Evolutionary conservation across 1,140 invertebrate species (phyloP).

Genomic region (Musca vetustissima): DNA sequence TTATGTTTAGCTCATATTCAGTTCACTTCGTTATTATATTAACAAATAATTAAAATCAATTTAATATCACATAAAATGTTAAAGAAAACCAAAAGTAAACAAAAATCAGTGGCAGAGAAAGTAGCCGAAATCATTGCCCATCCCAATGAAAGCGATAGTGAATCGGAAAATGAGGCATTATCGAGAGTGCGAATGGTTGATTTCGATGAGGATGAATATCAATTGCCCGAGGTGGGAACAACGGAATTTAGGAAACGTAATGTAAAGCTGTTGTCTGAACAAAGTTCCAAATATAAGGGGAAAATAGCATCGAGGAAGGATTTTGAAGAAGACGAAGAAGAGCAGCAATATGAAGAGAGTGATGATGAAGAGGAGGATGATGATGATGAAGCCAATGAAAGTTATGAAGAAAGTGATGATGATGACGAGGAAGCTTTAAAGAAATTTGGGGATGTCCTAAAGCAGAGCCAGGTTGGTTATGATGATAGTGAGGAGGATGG

Average conservation of each 20-base stretch:
- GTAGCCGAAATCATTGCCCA: slow-evolving; percentile 30
- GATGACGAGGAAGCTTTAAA: slow-evolving; percentile 5
- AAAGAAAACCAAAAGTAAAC: slow-evolving; percentile 40
- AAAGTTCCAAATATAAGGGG: slow-evolving; percentile 73
- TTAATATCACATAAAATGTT: too few species aligned
- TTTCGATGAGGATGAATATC: slow-evolving; percentile 58
- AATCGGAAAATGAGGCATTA: slow-evolving; percentile 37
- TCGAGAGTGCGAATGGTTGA: slow-evolving; percentile 35
- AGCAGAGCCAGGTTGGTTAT: slow-evolving; percentile 31
- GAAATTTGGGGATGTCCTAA: slow-evolving; percentile 7
- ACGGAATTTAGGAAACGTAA: slow-evolving; percentile 68
- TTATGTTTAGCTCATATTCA: too few species aligned
- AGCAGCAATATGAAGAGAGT: background rate
- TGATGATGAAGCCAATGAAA: slow-evolving; percentile 25
- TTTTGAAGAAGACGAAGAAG: slow-evolving; percentile 41
- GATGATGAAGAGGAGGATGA: slow-evolving; percentile 26
- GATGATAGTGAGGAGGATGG: slow-evolving; percentile 42
- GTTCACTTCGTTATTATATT: too few species aligned
- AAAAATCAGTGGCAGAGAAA: slow-evolving; percentile 45
- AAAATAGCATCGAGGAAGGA: slow-evolving; percentile 65
- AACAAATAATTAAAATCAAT: too few species aligned
- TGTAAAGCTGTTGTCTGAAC: slow-evolving; percentile 65
- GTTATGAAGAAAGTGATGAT: slow-evolving; percentile 13
- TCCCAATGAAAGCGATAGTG: slow-evolving; percentile 26
- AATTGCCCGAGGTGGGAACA: slow-evolving; percentile 59